Evolutionary conservation across 2,888 invertebrate genomes (phyloP).

Genomic region (Synanthedon tipuliformis): DNA sequence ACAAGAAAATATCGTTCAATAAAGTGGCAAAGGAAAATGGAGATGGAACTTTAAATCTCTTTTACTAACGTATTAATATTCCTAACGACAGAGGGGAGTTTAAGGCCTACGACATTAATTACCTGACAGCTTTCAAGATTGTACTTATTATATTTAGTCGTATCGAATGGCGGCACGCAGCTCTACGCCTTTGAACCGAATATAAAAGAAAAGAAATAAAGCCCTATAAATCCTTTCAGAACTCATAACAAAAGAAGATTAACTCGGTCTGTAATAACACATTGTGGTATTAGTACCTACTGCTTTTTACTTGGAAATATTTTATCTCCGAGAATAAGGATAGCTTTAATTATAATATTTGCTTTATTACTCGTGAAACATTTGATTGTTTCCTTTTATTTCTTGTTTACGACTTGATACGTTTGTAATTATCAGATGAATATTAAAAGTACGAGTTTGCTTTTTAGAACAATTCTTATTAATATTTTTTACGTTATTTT

Average conservation of each 20-base stretch:
- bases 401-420: no score
- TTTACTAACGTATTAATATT: neutral
- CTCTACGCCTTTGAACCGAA: slow-evolving; percentile 20
- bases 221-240: slow-evolving; percentile 38
- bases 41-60: neutral
- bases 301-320: slow-evolving; percentile 29
- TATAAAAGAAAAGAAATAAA: slow-evolving; percentile 29
- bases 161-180: slow-evolving; percentile 21
- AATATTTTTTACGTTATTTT: no score
- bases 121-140: slow-evolving; percentile 9
- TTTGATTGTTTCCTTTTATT: no score
- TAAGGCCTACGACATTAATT: neutral
- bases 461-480: no score
- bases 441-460: no score
- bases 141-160: slow-evolving; percentile 9
- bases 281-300: slow-evolving; percentile 33
- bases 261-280: slow-evolving; percentile 44
- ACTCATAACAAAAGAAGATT: slow-evolving; percentile 52
- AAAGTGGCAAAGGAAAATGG: no score
- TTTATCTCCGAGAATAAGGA: slow-evolving; percentile 12
- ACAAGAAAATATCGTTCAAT: no score
- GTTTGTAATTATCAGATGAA: no score
- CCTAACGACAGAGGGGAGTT: neutral
- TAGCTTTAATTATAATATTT: slow-evolving; percentile 4
- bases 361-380: neutral